A percentile compares a stretch with the other conserved stretches of the same genome.
These are phyloP conservation scores for Siderastrea siderea DNA, from an alignment of 92 coral and sea anemone species.

Conservation along the genomic window DNA sequence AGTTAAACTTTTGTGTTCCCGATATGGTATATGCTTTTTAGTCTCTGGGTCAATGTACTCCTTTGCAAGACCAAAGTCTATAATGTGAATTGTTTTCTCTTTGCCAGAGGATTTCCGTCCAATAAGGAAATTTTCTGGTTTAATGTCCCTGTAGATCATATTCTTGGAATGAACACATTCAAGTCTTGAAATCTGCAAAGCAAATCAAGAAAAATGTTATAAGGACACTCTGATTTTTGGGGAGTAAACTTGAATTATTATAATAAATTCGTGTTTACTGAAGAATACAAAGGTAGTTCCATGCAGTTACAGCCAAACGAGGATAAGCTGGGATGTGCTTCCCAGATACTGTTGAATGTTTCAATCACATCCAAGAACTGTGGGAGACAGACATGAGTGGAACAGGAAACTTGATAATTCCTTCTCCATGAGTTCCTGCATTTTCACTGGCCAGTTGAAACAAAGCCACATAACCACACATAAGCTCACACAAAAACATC, in stretches of 20 bases:
- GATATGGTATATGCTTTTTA: slow-evolving; percentile 97
- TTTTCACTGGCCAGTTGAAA: too few species aligned
- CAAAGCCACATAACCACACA: too few species aligned
- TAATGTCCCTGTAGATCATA: slow-evolving; percentile 99
- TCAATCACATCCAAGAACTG: too few species aligned
- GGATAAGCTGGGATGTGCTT: too few species aligned
- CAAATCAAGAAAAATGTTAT: neutral
- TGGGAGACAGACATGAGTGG: too few species aligned
- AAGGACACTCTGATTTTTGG: neutral
- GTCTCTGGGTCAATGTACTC: slow-evolving; percentile 99
- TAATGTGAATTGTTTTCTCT: slow-evolving; percentile 93
- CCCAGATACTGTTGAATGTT: too few species aligned
- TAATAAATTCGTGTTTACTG: neutral
- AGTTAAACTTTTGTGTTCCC: slow-evolving; percentile 98
- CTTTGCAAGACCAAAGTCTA: slow-evolving; percentile 99
- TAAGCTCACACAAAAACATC: too few species aligned
- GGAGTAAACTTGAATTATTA: neutral
- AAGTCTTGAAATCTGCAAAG: slow-evolving; percentile 86
- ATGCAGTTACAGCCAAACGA: neutral
- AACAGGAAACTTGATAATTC: too few species aligned
- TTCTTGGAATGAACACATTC: slow-evolving; percentile 99
- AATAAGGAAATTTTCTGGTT: slow-evolving; percentile 98
- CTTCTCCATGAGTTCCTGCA: too few species aligned
- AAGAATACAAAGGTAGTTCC: neutral
- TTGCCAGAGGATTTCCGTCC: slow-evolving; percentile 98